Evolutionary conservation across 2,888 invertebrate species (phyloP).

Genomic region (Podotricha telesiphe): DNA sequence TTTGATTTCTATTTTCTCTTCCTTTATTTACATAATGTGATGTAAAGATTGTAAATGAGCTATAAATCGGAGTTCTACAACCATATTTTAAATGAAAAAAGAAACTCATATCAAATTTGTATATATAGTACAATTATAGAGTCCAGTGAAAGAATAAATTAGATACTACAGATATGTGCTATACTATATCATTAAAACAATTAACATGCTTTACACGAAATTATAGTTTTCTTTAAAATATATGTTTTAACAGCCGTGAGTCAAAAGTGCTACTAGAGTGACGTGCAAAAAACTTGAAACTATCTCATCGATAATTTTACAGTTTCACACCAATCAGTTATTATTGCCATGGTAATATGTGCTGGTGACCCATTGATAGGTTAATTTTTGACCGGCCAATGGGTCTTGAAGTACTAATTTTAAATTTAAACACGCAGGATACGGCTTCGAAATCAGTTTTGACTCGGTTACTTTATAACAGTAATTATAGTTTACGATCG

Average conservation of each 20-base stretch:
- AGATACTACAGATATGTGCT: neutral
- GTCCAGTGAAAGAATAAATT: neutral
- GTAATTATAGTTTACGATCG: constrained; percentile 62
- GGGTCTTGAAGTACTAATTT: constrained; percentile 52
- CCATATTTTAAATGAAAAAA: no score
- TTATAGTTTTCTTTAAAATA: no score
- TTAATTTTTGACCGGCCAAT: constrained; percentile 47
- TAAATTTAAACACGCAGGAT: constrained; percentile 53
- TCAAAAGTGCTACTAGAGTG: no score
- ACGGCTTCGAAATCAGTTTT: constrained; percentile 54
- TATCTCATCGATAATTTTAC: neutral
- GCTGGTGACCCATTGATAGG: constrained; percentile 41
- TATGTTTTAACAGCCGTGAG: no score
- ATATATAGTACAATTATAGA: no score
- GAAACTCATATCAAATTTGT: no score
- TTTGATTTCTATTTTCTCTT: no score
- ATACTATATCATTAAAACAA: no score
- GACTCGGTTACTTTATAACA: constrained; percentile 51
- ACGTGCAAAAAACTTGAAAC: constrained; percentile 1
- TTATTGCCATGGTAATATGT: constrained; percentile 44
- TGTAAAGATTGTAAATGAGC: no score
- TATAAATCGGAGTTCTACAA: no score
- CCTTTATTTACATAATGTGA: no score
- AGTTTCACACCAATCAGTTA: constrained; percentile 35
- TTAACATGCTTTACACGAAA: no score